phyloP scores from a whole-genome alignment of 2,888 invertebrate genomes.

The Morpho deidamia region DNA sequence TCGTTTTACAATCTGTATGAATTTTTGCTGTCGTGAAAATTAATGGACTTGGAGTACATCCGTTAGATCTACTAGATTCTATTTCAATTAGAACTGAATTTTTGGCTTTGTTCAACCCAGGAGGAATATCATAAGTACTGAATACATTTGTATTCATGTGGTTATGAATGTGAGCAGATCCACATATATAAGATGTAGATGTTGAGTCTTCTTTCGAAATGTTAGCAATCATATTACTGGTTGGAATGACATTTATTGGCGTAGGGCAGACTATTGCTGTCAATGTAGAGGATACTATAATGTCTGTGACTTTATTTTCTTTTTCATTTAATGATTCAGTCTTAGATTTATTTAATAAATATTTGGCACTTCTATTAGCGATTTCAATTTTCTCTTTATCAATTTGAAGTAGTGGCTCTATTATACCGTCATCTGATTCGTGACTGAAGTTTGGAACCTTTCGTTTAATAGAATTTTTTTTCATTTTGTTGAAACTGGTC shows the following conservation, averaged over 20 bases:
- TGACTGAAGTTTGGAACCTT: conserved; percentile 55
- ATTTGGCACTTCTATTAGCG: conserved; percentile 60
- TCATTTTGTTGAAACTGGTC: conserved; percentile 64
- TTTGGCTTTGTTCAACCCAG: conserved; percentile 37
- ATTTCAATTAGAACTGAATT: conserved; percentile 57
- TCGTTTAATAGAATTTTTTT: conserved; percentile 59
- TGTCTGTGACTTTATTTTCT: conserved; percentile 24
- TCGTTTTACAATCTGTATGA: conserved; percentile 54
- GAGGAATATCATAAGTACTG: conserved; percentile 33
- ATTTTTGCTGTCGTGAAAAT: conserved; percentile 74
- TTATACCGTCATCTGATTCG: conserved; percentile 62
- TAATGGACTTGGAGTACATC: conserved; percentile 48
- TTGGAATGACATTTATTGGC: conserved; percentile 21
- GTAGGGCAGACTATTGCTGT: conserved; percentile 9
- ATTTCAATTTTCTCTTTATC: conserved; percentile 47
- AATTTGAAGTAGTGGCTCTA: conserved; percentile 63
- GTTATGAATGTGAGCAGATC: conserved; percentile 40
- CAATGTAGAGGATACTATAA: not conserved
- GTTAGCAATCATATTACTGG: conserved; percentile 29
- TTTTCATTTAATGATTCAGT: conserved; percentile 48
- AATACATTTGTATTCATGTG: conserved; percentile 60
- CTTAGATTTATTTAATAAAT: conserved; percentile 54
- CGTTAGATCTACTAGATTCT: conserved; percentile 41
- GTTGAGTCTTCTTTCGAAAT: conserved; percentile 33
- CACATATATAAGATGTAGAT: conserved; percentile 30